Evolutionary conservation across 2,113 vertebrate genomes (phyloP), one percentile per base, ranked within the genome.

Genomic region (Athene noctua): DNA sequence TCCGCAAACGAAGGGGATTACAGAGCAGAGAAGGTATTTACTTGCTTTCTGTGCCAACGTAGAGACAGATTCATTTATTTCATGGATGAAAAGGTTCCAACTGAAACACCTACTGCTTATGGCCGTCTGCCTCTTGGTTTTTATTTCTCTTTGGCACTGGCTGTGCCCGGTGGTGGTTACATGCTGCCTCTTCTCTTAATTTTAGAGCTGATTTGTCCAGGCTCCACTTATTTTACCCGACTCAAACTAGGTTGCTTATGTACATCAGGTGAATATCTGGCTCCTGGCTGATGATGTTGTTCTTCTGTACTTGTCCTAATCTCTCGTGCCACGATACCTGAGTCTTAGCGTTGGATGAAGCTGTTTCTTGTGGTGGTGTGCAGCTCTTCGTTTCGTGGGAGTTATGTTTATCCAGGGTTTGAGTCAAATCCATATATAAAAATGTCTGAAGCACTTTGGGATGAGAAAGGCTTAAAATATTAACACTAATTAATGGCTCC

Each of bases 391-490:
- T 27, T 47, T 15, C 5, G n/a, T 92, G 95, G 96, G 94, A 91
- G 89, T 92, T 57, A 16, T 96, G 92, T 97, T 97, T 91, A 82
- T 15, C 58, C 57, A 34, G 51, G 67, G 63, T 34, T 94, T 54
- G 93, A 91, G 87, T 77, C 89, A 77, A 97, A 90, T 55, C 94
- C 78, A 4, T 80, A 25, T 92, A 91, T 91, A 91, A 96, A 96
- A 94, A 82, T 0, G 29, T 90, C 86, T 72, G 71, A 72, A 91
- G 55, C n/a, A n/a, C 84, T 88, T 74, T 29, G 79, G 94, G 87
- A 82, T 93, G 95, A 5, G 27, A 91, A 86, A 82, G 52, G 63
- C 95, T 94, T 94, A 96, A 96, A 96, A 96, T 97, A 96, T 96
- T 97, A 95, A 70, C 79, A 10, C 70, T 92, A 96, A 95, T 97